A percentile compares a stretch with the other conserved stretches of the same genome.
These are phyloP conservation scores for Gambusia affinis DNA, from an alignment of 2,113 vertebrate genomes.

Conservation along the genomic window DNA sequence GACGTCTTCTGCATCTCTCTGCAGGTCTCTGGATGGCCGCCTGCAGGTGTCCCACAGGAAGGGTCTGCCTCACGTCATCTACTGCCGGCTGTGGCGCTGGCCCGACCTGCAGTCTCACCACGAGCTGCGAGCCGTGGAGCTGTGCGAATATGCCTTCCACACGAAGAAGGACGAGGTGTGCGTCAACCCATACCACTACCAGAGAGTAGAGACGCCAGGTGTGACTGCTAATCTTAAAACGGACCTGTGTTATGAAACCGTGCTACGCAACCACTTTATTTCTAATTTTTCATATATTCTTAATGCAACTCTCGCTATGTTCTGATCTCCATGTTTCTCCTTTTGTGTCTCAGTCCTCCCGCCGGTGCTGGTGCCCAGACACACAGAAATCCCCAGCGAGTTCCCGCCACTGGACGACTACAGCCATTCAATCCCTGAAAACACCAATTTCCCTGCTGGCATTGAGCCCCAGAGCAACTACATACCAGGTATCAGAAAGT, in stretches of 20 bases:
- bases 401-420: constrained; percentile 96
- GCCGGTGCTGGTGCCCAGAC: constrained; percentile 94
- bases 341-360: constrained; percentile 85
- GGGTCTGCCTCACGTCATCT: constrained; percentile 97
- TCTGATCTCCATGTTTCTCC: constrained; percentile 10
- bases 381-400: constrained; percentile 95
- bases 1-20: not conserved
- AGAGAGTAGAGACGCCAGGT: constrained; percentile 98
- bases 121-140: constrained; percentile 95
- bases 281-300: not conserved
- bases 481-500: constrained; percentile 90
- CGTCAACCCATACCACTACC: constrained; percentile 98
- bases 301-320: not conserved
- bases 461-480: constrained; percentile 99
- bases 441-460: constrained; percentile 98
- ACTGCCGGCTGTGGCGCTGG: constrained; percentile 99
- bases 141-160: constrained; percentile 98
- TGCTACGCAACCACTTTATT: not conserved
- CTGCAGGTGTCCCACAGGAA: constrained; percentile 98
- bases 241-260: no score
- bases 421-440: constrained; percentile 99
- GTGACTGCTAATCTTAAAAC: constrained; percentile 26
- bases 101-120: constrained; percentile 98
- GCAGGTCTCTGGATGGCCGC: constrained; percentile 94
- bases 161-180: constrained; percentile 99